Conservation (phyloP, 2,113 vertebrate genomes). For the Ctenodactylus gundi region DNA sequence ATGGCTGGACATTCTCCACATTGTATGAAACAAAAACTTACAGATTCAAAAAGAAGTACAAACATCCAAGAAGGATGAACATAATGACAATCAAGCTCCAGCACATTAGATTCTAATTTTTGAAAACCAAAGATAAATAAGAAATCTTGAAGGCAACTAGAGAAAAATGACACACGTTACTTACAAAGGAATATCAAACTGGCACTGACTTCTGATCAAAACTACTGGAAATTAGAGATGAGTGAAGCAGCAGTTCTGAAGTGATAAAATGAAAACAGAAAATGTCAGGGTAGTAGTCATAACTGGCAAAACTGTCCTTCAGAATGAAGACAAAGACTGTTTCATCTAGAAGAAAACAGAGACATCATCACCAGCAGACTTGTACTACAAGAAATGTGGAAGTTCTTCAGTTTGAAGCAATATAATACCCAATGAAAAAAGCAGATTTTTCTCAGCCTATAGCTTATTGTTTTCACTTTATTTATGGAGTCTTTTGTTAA, state of each 20-base stretch:
- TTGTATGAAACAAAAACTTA: not conserved
- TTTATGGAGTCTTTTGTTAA: not conserved
- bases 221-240: not conserved
- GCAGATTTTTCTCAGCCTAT: not conserved
- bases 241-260: not conserved
- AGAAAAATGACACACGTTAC: not conserved
- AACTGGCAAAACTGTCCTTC: not conserved
- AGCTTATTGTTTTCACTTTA: not conserved
- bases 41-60: not conserved
- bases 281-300: not conserved
- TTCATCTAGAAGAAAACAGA: conserved; percentile 7
- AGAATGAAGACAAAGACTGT: not conserved
- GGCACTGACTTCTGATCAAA: not conserved
- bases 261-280: not conserved
- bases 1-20: not conserved
- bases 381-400: not conserved
- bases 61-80: not conserved
- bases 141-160: not conserved
- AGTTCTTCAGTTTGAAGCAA: not conserved
- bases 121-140: not conserved
- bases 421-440: not conserved
- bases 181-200: not conserved
- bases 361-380: not conserved
- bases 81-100: not conserved
- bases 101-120: not conserved